Evolutionary conservation across 2,797 vertebrate genomes (phyloP), one percentile per base, ranked within the genome.

Genomic region (Cynopterus sphinx): DNA sequence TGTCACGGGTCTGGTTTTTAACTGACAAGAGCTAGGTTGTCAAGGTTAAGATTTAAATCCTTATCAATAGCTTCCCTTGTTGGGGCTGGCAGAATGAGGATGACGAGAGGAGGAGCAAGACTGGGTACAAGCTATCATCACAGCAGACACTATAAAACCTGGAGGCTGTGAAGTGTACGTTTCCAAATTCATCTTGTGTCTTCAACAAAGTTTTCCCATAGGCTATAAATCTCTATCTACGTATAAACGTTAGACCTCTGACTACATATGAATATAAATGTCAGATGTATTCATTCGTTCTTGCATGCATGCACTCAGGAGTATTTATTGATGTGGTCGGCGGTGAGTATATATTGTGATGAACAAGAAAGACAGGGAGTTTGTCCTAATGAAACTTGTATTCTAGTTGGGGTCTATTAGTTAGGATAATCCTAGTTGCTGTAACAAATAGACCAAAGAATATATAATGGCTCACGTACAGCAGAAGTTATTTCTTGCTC

Each of bases 1-100:
- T 93, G 79, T 89, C 95, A 83, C 41, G 51, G 43, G 87, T 90
- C 94, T 97, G 43, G 36, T 93, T 97, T 96, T 94, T 97, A 97
- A 96, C 26, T 13, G 95, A 83, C 74, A 74, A 94, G 19, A 94
- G 46, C 83, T 91, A 98, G 94, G 19, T 73, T 94, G 94, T 98
- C 46, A 31, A 95, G 55, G 65, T 91, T 83, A 93, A 97, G 93
- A 96, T 92, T 96, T 94, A 96, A 96, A 88, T 95, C 85, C 49
- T 88, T 83, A 79, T 93, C 68, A 81, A 41, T 43, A 87, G 61
- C 68, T 87, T 88, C 46, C 49, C 78, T n/a, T 94, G 92, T 91
- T 36, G 28, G 73, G 84, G 67, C 87, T 90, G 85, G 84, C 87
- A 75, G 87, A 67, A 55, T 31, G 4, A 91, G 70, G 57, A 24